Conservation (phyloP, 2,113 vertebrate species). For the Eleginops maclovinus region DNA sequence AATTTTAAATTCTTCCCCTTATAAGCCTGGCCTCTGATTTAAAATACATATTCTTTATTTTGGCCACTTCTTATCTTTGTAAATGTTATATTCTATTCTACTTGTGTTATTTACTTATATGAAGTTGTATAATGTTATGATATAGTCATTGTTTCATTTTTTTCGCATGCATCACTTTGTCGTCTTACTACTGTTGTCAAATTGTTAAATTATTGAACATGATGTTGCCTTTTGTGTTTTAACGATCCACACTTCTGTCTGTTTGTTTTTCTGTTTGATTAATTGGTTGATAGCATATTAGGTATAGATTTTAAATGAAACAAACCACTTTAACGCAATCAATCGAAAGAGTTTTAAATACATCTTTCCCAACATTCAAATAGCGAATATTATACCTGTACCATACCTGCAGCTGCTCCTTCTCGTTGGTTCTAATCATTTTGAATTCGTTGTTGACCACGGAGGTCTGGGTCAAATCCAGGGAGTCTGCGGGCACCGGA, state of each 20-base stretch:
- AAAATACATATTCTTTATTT: no score
- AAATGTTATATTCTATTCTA: no score
- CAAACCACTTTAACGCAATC: background rate
- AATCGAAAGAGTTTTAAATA: background rate
- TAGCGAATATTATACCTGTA: background rate
- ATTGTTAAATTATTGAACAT: no score
- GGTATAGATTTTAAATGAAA: background rate
- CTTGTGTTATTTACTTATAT: no score
- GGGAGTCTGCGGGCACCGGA: conserved; percentile 70
- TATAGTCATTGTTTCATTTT: background rate
- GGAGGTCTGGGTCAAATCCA: conserved; percentile 84
- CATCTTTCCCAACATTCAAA: background rate
- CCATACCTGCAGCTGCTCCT: conserved; percentile 89
- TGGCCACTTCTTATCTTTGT: no score
- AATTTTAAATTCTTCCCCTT: no score
- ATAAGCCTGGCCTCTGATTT: no score
- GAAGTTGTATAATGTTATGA: background rate
- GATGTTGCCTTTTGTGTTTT: no score
- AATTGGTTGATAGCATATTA: background rate
- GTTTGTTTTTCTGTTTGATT: no score
- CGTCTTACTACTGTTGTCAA: no score
- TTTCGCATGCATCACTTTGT: no score
- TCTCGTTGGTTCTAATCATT: conserved; percentile 88
- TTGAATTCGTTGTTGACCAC: conserved; percentile 86
- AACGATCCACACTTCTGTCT: no score